Conservation (phyloP, 2,797 vertebrate genomes). For the Eulemur coronatus region DNA sequence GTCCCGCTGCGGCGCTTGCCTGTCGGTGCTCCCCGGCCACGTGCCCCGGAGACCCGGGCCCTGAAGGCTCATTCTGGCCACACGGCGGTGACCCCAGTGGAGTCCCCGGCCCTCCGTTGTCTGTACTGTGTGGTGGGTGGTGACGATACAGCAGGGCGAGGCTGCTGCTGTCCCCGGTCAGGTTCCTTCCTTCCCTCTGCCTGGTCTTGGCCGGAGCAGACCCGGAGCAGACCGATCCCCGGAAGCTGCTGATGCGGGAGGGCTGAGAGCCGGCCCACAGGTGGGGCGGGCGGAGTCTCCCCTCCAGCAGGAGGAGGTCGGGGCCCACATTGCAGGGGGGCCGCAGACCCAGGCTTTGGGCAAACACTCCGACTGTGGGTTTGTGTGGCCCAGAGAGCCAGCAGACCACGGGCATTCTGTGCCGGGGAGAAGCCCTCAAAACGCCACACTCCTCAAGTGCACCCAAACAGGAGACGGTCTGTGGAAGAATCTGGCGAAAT, state of each 20-base stretch:
- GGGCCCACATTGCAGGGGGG: fast-evolving
- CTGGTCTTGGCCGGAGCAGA: neutral
- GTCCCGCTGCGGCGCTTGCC: too few species aligned
- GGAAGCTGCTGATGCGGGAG: neutral
- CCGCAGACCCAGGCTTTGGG: neutral
- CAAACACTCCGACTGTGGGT: neutral
- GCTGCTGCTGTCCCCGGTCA: too few species aligned
- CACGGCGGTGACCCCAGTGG: fast-evolving
- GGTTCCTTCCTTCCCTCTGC: neutral
- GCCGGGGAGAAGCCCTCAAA: neutral
- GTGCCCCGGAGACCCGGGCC: neutral
- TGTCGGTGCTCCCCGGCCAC: fast-evolving
- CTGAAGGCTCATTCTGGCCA: neutral
- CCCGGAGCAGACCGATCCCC: neutral
- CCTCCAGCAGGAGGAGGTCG: fast-evolving
- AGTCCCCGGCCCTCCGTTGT: neutral
- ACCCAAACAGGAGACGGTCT: fast-evolving
- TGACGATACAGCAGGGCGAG: fast-evolving
- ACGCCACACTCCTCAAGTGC: fast-evolving
- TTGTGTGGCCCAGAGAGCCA: neutral
- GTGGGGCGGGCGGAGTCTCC: fast-evolving
- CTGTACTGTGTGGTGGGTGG: neutral
- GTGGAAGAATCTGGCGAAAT: neutral
- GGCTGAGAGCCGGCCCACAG: fast-evolving
- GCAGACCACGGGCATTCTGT: fast-evolving